Base-by-base conservation (phyloP, 1,140 invertebrate species). In the Eupristina koningsbergeri region DNA sequence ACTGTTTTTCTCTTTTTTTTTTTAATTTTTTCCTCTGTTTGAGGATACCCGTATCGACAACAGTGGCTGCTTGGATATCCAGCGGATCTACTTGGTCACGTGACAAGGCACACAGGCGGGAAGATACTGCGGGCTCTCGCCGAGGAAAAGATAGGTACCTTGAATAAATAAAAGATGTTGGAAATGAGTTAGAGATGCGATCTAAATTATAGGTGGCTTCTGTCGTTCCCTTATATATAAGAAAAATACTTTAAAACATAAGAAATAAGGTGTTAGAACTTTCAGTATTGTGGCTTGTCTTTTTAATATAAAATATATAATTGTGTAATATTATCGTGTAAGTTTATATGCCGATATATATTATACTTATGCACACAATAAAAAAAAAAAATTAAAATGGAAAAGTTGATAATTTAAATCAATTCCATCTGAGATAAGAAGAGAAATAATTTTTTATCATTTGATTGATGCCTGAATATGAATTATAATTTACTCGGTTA, bases 401-500 rank as follows among this genome's bases (percentile, higher is more conserved):
- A 64, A 31, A 64, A 64, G 15, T 34, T 50, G 22, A 71, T 36
- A 69, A n/a, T n/a, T n/a, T n/a, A n/a, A n/a, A n/a, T n/a, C n/a
- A n/a, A n/a, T n/a, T n/a, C n/a, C n/a, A n/a, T n/a, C n/a, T n/a
- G n/a, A n/a, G n/a, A n/a, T n/a, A n/a, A n/a, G n/a, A n/a, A n/a
- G n/a, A n/a, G n/a, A n/a, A n/a, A n/a, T n/a, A n/a, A n/a, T n/a
- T n/a, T n/a, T n/a, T n/a, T n/a, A n/a, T n/a, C n/a, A 76, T 76
- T 19, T 63, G 47, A 83, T 83, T 39, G 76, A 83, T 47, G 82
- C 50, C 64, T 73, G 73, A 31, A n/a, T n/a, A n/a, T n/a, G 82
- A 64, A 79, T 83, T 79, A 83, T 83, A 83, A 83, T 83, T 69
- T 67, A 36, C 50, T 83, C 50, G 64, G 63, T 73, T 78, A 73